phyloP scores from a whole-genome alignment of 2,113 vertebrate species.

The Nibea coibor region DNA sequence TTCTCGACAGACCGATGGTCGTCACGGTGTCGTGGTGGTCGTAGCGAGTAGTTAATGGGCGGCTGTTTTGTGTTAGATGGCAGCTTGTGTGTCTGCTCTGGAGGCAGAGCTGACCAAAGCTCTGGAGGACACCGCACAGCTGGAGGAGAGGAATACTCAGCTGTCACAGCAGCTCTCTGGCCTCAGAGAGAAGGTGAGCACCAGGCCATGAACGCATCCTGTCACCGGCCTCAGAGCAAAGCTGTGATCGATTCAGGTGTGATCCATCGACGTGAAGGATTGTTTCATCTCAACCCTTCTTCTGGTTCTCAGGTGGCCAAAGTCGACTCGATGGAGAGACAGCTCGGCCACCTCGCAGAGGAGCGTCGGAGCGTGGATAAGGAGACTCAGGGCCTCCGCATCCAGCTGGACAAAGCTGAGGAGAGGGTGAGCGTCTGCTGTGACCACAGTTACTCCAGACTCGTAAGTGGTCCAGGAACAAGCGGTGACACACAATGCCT shows the following conservation, averaged over 20 bases:
- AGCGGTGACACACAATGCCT: background rate
- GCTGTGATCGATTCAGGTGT: background rate
- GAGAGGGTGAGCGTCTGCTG: slow-evolving; percentile 84
- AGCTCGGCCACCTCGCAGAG: slow-evolving; percentile 81
- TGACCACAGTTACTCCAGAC: background rate
- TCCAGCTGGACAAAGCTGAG: slow-evolving; percentile 83
- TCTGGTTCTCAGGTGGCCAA: slow-evolving; percentile 79
- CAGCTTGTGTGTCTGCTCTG: slow-evolving; percentile 84
- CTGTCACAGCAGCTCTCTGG: slow-evolving; percentile 85
- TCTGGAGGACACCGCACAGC: slow-evolving; percentile 79
- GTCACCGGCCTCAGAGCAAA: background rate
- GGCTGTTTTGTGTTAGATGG: slow-evolving; percentile 74
- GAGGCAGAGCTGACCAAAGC: slow-evolving; percentile 87
- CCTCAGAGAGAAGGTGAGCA: slow-evolving; percentile 76
- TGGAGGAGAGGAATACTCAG: slow-evolving; percentile 87
- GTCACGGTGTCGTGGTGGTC: background rate
- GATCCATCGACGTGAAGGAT: background rate
- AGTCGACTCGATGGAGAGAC: slow-evolving; percentile 83
- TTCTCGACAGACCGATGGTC: fast-evolving
- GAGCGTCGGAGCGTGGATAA: slow-evolving; percentile 85
- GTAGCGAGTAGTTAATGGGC: slow-evolving; percentile 59
- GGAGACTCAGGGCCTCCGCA: slow-evolving; percentile 81
- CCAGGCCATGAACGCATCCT: background rate
- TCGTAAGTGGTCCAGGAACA: background rate
- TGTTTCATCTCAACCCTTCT: background rate